Evolutionary conservation across 1,140 invertebrate genomes (phyloP).

Genomic region (Drosophila auraria): DNA sequence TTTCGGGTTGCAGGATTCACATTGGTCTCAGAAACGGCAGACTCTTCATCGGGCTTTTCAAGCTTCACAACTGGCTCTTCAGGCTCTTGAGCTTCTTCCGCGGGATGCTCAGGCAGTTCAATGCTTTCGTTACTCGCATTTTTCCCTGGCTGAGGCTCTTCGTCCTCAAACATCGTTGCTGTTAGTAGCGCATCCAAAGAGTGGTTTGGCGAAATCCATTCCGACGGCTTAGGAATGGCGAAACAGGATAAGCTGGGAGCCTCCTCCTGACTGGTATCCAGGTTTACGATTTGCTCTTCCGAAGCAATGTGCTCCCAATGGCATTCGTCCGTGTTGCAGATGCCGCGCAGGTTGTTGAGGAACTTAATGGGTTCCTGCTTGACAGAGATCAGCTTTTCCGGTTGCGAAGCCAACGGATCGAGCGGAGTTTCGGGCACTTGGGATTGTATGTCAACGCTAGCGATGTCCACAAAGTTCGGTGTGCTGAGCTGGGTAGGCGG

Average conservation of each 20-base stretch:
- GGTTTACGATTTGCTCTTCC: slow-evolving; percentile 17
- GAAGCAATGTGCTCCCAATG: slow-evolving; percentile 12
- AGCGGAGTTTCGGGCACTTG: background rate
- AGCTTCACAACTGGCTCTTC: background rate
- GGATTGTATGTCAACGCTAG: background rate
- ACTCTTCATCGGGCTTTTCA: background rate
- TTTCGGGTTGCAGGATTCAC: background rate
- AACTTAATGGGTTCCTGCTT: slow-evolving; percentile 23
- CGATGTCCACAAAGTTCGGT: slow-evolving; percentile 21
- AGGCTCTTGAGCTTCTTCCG: background rate
- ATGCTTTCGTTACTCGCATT: too few species aligned
- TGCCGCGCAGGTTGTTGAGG: slow-evolving; percentile 22
- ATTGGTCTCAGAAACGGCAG: background rate
- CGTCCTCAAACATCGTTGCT: background rate
- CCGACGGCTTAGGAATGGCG: background rate
- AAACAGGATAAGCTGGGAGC: slow-evolving; percentile 20
- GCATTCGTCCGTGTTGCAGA: background rate
- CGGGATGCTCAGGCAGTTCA: too few species aligned
- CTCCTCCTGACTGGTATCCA: slow-evolving; percentile 11
- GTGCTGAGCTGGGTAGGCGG: slow-evolving; percentile 10
- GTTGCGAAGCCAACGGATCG: slow-evolving; percentile 18
- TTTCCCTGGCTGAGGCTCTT: background rate
- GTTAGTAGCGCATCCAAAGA: background rate
- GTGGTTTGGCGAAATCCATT: background rate
- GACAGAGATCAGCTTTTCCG: background rate